Evolutionary conservation across 2,113 vertebrate species (phyloP).

Genomic region (Fregetta grallaria): DNA sequence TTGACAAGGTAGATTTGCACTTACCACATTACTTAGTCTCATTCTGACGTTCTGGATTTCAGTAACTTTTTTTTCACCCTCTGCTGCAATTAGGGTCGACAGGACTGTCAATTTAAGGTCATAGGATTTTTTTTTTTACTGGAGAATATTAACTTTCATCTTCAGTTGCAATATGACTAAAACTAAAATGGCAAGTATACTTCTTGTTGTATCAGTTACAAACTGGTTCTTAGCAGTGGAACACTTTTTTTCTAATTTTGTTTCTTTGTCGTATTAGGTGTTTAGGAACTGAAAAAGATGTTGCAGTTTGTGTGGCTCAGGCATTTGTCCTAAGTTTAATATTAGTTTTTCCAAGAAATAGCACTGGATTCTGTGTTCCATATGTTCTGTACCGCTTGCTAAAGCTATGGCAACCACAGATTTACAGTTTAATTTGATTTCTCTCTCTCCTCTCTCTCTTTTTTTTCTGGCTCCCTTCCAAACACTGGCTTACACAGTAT

Average conservation of each 20-base stretch:
- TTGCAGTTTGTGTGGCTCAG: not conserved
- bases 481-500: not conserved
- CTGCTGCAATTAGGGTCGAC: not conserved
- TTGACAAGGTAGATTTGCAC: not conserved
- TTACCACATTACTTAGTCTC: not conserved
- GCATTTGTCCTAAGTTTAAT: slow-evolving; percentile 23
- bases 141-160: not conserved
- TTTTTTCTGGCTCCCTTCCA: not conserved
- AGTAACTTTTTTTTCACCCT: not conserved
- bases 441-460: not conserved
- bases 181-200: not conserved
- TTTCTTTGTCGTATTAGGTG: not conserved
- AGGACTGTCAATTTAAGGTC: not conserved
- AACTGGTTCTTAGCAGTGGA: not conserved
- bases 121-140: not conserved
- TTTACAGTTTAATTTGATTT: slow-evolving; percentile 48
- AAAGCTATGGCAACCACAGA: not conserved
- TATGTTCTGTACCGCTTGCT: not conserved
- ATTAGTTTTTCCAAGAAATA: not conserved
- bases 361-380: not conserved
- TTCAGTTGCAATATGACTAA: slow-evolving; percentile 1
- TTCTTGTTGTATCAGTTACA: not conserved
- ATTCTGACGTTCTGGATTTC: not conserved
- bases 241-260: not conserved
- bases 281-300: not conserved